These are phyloP conservation scores for Glareola pratincola DNA, from an alignment of 2,113 vertebrate genomes.

Conservation along the genomic window DNA sequence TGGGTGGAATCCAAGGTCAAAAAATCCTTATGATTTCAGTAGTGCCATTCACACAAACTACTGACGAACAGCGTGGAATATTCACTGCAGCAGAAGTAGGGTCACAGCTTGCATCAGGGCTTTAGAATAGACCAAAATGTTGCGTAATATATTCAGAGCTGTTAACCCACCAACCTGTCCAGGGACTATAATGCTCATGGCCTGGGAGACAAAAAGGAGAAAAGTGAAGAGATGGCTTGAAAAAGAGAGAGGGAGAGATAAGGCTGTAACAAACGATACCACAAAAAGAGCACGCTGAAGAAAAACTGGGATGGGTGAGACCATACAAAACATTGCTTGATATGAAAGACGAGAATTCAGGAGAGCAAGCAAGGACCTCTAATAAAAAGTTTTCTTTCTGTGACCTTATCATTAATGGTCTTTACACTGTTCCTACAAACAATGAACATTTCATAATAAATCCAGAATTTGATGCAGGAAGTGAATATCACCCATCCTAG, in stretches of 20 bases:
- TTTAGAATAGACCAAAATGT: not conserved
- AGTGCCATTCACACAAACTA: not conserved
- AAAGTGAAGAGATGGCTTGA: not conserved
- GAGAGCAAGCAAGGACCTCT: not conserved
- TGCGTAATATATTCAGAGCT: not conserved
- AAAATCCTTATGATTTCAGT: not conserved
- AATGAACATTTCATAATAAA: not conserved
- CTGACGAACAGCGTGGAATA: not conserved
- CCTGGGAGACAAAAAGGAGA: not conserved
- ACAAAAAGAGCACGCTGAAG: not conserved
- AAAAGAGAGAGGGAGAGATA: not conserved
- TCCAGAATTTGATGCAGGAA: not conserved
- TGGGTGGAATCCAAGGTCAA: not conserved
- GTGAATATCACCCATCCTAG: not conserved
- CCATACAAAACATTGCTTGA: not conserved
- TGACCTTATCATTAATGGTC: not conserved
- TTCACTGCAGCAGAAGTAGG: not conserved
- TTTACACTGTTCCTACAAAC: not conserved
- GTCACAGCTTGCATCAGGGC: not conserved
- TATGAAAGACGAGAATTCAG: not conserved
- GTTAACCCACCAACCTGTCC: not conserved
- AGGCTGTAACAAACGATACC: not conserved
- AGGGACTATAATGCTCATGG: not conserved
- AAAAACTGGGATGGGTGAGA: not conserved
- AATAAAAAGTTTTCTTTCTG: not conserved